These are phyloP conservation scores for Pardosa pseudoannulata DNA, from an alignment of 2,888 invertebrate species.

Conservation along the genomic window DNA sequence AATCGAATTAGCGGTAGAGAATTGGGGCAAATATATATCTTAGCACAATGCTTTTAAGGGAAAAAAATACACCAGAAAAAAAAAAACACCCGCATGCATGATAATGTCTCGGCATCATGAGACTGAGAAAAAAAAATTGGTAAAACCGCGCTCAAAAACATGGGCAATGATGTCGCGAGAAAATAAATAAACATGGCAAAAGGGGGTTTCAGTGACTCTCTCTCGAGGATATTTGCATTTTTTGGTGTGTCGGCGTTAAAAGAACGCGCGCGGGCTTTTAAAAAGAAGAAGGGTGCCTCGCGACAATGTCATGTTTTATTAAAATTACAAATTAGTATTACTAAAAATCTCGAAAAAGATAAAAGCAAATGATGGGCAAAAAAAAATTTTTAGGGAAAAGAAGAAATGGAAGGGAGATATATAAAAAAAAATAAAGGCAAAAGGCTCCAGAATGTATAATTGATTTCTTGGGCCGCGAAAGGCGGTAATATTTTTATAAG, in stretches of 20 bases:
- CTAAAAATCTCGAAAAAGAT: conserved; percentile 65
- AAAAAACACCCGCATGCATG: no score
- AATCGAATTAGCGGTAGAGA: conserved; percentile 64
- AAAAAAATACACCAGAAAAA: conserved; percentile 59
- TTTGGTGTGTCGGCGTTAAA: not conserved
- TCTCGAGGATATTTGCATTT: conserved; percentile 62
- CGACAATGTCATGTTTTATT: conserved; percentile 72
- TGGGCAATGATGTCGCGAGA: no score
- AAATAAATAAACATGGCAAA: conserved; percentile 57
- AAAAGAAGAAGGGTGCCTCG: conserved; percentile 49
- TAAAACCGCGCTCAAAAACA: no score
- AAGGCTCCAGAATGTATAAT: conserved; percentile 67
- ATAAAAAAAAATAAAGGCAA: no score
- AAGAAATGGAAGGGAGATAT: not conserved
- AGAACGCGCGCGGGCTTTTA: conserved; percentile 41
- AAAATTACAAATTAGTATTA: conserved; percentile 72
- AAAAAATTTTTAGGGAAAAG: not conserved
- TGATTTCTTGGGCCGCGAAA: conserved; percentile 69
- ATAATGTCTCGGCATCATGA: no score
- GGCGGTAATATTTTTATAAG: conserved; percentile 72
- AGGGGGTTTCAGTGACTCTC: conserved; percentile 37
- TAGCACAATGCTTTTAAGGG: conserved; percentile 18
- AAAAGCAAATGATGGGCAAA: conserved; percentile 33
- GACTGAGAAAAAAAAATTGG: conserved; percentile 31
- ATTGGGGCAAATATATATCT: not conserved